Base-by-base conservation (phyloP, 2,113 vertebrate genomes). In the Ceyx margarethae region DNA sequence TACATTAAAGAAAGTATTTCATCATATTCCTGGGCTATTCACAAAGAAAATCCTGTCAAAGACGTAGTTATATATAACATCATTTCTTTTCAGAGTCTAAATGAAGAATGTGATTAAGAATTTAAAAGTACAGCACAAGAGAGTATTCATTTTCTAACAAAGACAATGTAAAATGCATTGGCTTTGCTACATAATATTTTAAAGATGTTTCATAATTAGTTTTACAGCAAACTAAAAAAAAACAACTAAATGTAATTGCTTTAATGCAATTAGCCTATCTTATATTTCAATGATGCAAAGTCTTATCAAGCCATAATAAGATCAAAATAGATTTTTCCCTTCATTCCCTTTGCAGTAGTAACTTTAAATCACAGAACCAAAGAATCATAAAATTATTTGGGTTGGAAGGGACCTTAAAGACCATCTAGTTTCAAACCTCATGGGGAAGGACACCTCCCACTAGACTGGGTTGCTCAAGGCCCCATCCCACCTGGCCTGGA, bases 321-420 rank as follows among this genome's bases (percentile, higher is more conserved):
- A 93, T 92, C 62, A 91, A 92, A 94, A 95, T 89, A 91, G 61
- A 95, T 85, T 94, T 94, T 81, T 83, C 46, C 89, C 43, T 54
- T 90, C 53, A 25, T 81, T 85, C 33, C 28, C 21, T 81, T 81
- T 87, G 40, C 10, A 81, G 23, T 29, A 81, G 40, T 58, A 33
- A 77, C 72, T 83, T 93, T 76, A 89, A 92, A 67, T 65, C 48
- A 50, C 13, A 50, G 48, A 50, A 23, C 23, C 48, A 50, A 50
- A 50, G 48, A 50, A 50, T 50, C 48, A 22, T 22, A 50, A 22
- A 50, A 50, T 50, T 21, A 13, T 50, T 50, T 50, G 22, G 11
- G 48, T 50, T 50, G 48, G 22, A 50, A 50, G 48, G 48, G 22
- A 50, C 48, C 48, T 50, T 50, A 50, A 50, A 50, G 48, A 50